Conservation (phyloP, 1,140 invertebrate genomes). For the Aphis gossypii region DNA sequence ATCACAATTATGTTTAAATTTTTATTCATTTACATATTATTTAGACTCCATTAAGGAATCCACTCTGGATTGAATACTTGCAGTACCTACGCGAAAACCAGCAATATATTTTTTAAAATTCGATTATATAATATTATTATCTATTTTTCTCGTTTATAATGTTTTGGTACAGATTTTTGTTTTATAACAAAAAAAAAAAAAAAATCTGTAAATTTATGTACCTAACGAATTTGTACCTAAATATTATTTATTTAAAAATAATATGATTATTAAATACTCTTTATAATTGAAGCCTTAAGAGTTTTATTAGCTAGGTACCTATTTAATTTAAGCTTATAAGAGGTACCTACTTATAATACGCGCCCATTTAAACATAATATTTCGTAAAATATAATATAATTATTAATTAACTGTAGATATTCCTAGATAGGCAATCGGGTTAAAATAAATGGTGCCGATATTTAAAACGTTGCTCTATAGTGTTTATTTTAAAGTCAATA, state of each 20-base stretch:
- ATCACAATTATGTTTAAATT: neutral
- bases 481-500: neutral
- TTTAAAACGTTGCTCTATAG: neutral
- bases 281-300: neutral
- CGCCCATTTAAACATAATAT: neutral
- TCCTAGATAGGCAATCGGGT: neutral
- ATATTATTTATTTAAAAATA: neutral
- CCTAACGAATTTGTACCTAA: neutral
- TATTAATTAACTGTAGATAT: neutral
- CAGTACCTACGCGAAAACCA: neutral
- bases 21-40: neutral
- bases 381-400: neutral
- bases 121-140: neutral
- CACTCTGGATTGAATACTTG: neutral
- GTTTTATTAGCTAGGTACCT: neutral
- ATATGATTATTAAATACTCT: neutral
- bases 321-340: neutral
- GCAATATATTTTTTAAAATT: neutral
- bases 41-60: neutral
- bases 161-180: neutral
- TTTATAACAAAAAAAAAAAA: neutral
- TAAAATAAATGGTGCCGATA: neutral
- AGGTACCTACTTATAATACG: neutral
- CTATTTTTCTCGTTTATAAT: neutral
- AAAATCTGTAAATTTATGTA: neutral